Evolutionary conservation across 2,888 invertebrate genomes (phyloP), one percentile per base, ranked within the genome.

Genomic region (Harpalus rubripes): DNA sequence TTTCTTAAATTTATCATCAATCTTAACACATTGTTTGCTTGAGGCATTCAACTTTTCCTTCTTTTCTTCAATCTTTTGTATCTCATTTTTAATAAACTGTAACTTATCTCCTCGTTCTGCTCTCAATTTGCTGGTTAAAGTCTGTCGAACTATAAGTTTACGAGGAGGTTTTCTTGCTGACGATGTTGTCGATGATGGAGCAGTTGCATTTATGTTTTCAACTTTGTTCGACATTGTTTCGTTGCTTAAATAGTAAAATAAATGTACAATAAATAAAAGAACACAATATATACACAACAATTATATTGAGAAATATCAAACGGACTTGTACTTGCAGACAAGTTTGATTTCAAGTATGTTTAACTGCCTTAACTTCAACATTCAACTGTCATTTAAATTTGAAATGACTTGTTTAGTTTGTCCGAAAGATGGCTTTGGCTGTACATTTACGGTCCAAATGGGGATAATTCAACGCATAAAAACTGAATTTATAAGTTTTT

Each of bases 121-220:
- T 15, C 88, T 85, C 22, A 87, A 85, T 58, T 87, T 85, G 85
- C 90, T 90, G 2, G 90, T 89, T 85, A 87, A 86, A 7, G 90
- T 90, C 84, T 89, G 89, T 68, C 87, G 87, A 5, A 90, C 88
- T 52, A 56, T 22, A 12, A 76, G 32, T 18, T 72, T 72, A 41
- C 72, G 39, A 16, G 41, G 39, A 16, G 41, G 44, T 18, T 76
- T 76, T 18, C 41, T 76, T 4, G 18, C 15, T 76, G 76, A 52
- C 52, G 76, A 52, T 5, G 6, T 32, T 32, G 32, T 4, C 32
- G 32, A 32, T 22, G 74, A 8, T 16, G 80, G 26, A 18, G 63
- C 22, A 10, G 26, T 7, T 6, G 15, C 12, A n/a, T 63, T 26
- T 26, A 63, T 80, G 56, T n/a, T 59, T 59, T 16, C 59, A 18